Evolutionary conservation across 30 jellyfish, hydroid and myxozoan genomes (phyloP).

Genomic region (Chironex yamaguchii): DNA sequence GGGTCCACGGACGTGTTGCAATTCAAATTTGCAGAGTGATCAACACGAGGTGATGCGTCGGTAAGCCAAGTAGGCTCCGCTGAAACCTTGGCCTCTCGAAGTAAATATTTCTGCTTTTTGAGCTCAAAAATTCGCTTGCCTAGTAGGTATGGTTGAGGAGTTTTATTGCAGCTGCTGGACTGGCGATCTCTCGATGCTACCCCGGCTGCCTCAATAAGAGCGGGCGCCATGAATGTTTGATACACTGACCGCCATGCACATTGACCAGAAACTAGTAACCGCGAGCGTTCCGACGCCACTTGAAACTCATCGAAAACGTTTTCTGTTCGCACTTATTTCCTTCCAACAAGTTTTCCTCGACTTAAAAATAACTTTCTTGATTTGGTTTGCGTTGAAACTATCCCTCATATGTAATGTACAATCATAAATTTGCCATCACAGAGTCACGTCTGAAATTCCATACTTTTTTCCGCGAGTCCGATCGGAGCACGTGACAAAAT

Average conservation of each 20-base stretch:
- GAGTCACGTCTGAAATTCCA: too few relatives aligned
- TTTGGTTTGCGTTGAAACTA: too few relatives aligned
- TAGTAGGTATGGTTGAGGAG: not conserved
- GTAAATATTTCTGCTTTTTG: not conserved
- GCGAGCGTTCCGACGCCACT: slow-evolving; percentile 5
- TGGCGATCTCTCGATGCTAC: slow-evolving; percentile 54
- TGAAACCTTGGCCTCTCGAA: not conserved
- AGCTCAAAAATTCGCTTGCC: not conserved
- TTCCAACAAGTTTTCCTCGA: too few relatives aligned
- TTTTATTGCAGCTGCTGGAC: not conserved
- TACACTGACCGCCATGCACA: slow-evolving; percentile 95
- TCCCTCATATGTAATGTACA: too few relatives aligned
- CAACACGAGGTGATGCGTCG: not conserved
- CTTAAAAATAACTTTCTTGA: too few relatives aligned
- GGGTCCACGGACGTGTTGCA: too few relatives aligned
- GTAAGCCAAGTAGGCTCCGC: not conserved
- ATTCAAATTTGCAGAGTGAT: not conserved
- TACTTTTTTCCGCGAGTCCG: slow-evolving; percentile 30
- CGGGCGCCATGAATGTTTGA: slow-evolving; percentile 95
- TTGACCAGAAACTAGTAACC: not conserved
- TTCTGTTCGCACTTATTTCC: too few relatives aligned
- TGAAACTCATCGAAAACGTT: not conserved
- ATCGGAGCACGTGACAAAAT: slow-evolving; percentile 91
- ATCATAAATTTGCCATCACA: too few relatives aligned
- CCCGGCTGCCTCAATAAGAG: slow-evolving; percentile 90